Evolutionary conservation across 2,113 vertebrate genomes (phyloP).

Genomic region (Climacteris rufus): DNA sequence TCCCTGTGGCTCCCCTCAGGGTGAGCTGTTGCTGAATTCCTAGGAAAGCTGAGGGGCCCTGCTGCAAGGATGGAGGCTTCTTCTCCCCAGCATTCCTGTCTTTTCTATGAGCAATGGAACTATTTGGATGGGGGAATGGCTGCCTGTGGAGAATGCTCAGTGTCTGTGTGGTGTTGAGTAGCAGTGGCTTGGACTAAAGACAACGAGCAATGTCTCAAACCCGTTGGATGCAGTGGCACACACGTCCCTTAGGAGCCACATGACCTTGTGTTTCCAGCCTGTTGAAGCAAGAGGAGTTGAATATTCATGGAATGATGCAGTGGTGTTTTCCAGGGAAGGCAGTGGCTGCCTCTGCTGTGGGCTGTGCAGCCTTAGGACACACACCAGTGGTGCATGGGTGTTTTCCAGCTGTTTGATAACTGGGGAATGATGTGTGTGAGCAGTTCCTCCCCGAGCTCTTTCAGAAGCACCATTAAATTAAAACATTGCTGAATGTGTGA

Average conservation of each 20-base stretch:
- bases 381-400: neutral
- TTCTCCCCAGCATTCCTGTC: neutral
- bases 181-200: neutral
- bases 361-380: neutral
- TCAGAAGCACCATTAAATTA: neutral
- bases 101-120: neutral
- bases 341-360: neutral
- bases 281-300: constrained; percentile 60
- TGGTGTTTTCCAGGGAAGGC: neutral
- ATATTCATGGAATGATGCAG: neutral
- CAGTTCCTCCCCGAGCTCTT: neutral
- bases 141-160: neutral
- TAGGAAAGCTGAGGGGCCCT: neutral
- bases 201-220: rapidly evolving
- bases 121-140: neutral
- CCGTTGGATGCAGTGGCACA: neutral
- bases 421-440: constrained; percentile 10
- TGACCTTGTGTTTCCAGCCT: neutral
- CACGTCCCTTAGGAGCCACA: neutral
- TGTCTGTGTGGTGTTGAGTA: neutral
- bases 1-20: neutral
- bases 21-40: neutral
- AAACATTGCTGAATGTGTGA: constrained; percentile 46
- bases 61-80: neutral
- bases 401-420: neutral